Conservation (phyloP, 2,113 vertebrate genomes). For the Beaufortia kweichowensis region DNA sequence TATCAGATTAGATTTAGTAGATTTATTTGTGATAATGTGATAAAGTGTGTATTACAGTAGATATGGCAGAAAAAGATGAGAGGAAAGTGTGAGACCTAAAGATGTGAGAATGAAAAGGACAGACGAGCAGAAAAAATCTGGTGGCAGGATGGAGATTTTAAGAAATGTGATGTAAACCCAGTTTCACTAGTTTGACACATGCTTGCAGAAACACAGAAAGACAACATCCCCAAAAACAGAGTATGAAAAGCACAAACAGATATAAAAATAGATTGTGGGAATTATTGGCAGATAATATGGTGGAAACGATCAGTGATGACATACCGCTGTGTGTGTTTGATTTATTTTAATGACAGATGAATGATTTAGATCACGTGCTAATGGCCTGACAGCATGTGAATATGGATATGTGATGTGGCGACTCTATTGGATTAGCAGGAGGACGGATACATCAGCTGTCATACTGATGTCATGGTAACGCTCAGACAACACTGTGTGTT, state of each 20-base stretch:
- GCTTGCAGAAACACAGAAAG: conserved; percentile 17
- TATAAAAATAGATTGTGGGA: too few relatives aligned
- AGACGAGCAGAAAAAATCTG: neutral
- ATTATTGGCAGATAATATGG: neutral
- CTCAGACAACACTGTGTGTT: conserved; percentile 58
- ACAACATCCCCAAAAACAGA: conserved; percentile 14
- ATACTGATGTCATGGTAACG: conserved; percentile 51
- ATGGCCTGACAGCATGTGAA: neutral
- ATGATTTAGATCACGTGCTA: neutral
- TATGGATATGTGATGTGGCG: conserved; percentile 9
- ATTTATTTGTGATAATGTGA: too few relatives aligned
- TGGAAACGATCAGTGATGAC: neutral
- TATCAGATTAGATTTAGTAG: too few relatives aligned
- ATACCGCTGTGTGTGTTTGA: neutral
- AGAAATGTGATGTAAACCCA: conserved; percentile 6
- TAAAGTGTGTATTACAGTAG: too few relatives aligned
- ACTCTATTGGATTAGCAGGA: conserved; percentile 5
- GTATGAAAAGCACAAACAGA: too few relatives aligned
- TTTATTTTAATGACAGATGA: neutral
- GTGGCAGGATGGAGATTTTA: neutral
- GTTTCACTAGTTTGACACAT: conserved; percentile 7
- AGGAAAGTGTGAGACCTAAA: neutral
- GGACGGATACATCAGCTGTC: conserved; percentile 4
- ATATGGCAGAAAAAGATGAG: neutral
- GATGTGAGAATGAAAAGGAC: neutral